Conservation (phyloP, 2,888 invertebrate species). For the Orgyia antiqua region DNA sequence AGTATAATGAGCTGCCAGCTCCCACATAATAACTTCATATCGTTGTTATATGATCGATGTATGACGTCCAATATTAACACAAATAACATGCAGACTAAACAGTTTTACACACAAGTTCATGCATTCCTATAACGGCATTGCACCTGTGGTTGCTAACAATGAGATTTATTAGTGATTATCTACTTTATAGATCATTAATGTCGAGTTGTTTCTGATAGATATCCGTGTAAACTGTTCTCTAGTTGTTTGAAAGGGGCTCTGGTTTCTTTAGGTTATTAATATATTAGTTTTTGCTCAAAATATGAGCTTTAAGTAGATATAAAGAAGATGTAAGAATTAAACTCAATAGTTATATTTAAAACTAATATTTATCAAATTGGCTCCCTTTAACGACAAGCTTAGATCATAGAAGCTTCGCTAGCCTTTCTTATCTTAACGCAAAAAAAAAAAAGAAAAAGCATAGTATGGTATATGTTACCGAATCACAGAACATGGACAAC, state of each 20-base stretch:
- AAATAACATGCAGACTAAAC: conserved; percentile 46
- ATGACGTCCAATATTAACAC: conserved; percentile 25
- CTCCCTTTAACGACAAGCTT: too few species aligned
- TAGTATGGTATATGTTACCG: too few species aligned
- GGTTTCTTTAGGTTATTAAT: too few species aligned
- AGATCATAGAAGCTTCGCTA: too few species aligned
- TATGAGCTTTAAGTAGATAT: too few species aligned
- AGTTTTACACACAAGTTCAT: conserved; percentile 25
- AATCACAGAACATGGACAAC: too few species aligned
- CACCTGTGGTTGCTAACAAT: conserved; percentile 18
- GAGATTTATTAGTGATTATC: conserved; percentile 8
- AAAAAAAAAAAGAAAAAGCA: too few species aligned
- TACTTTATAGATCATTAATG: conserved; percentile 8
- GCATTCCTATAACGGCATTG: conserved; percentile 19
- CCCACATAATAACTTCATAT: conserved; percentile 3
- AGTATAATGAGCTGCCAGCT: conserved; percentile 1
- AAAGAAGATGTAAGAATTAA: too few species aligned
- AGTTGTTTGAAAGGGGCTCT: neutral
- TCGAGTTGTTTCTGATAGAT: neutral
- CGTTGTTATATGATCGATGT: conserved; percentile 9
- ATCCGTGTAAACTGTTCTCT: neutral
- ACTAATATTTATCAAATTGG: too few species aligned
- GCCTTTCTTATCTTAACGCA: too few species aligned
- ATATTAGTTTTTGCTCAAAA: too few species aligned
- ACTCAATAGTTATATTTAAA: too few species aligned